A percentile compares a stretch with the other conserved stretches of the same genome.
These are phyloP conservation scores for Hippocampus mohnikei DNA, from an alignment of 2,113 vertebrate genomes.

Conservation along the genomic window DNA sequence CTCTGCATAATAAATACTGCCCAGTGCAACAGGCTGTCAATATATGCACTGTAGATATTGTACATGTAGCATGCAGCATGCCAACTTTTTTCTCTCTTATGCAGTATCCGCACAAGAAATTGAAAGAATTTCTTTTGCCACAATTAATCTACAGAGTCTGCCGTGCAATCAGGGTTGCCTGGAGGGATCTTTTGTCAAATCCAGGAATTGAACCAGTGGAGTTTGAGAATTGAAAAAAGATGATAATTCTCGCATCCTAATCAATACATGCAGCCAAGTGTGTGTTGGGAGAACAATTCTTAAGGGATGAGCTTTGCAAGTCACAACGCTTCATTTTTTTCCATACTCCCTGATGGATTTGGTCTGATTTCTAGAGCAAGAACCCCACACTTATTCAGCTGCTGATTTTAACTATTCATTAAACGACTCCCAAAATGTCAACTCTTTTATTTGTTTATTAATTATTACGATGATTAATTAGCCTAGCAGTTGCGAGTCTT, in stretches of 20 bases:
- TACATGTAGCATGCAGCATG: not conserved
- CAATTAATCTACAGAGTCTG: too few relatives aligned
- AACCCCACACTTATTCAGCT: too few relatives aligned
- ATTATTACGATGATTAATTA: too few relatives aligned
- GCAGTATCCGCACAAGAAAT: not conserved
- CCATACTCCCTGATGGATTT: too few relatives aligned
- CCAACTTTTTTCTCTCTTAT: not conserved
- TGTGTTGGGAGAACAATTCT: not conserved
- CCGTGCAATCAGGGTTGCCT: not conserved
- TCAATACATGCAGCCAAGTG: not conserved
- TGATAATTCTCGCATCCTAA: not conserved
- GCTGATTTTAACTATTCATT: too few relatives aligned
- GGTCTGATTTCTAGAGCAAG: not conserved
- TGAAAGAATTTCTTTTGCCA: not conserved
- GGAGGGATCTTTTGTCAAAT: not conserved
- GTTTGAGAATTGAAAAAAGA: not conserved
- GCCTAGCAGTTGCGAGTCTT: not conserved
- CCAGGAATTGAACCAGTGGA: not conserved
- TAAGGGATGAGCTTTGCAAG: not conserved
- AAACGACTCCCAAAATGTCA: too few relatives aligned
- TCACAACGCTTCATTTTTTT: not conserved
- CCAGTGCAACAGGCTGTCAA: not conserved
- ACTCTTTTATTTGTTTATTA: too few relatives aligned
- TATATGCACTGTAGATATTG: not conserved
- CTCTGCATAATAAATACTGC: conserved; percentile 52